Evolutionary conservation across 1,140 invertebrate genomes (phyloP), one percentile per base, ranked within the genome.

Genomic region (Pseudomyrmex concolor): DNA sequence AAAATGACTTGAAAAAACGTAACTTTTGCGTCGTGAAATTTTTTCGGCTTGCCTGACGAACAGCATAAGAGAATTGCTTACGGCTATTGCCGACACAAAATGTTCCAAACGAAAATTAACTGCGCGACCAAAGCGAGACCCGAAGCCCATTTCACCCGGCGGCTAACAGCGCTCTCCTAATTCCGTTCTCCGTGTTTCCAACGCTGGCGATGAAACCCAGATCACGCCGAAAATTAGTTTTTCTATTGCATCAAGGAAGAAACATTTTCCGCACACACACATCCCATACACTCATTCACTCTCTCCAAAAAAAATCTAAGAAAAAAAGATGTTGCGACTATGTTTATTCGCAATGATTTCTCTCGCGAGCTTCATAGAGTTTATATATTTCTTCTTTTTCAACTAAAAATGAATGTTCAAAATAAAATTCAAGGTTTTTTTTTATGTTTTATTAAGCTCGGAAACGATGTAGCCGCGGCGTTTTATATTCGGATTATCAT

Each of bases 191-290:
- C 66, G 54, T 80, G 68, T 80, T 80, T 70, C 43, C 66, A 80
- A 60, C 66, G 66, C 76, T 13, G n/a, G 55, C 76, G 76, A 80
- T 80, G 76, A 80, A 80, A 80, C 66, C 76, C 76, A 80, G 76
- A 80, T 80, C 76, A 80, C 76, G 76, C 76, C 54, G 76, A 80
- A 80, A 80, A 80, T 80, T 80, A 80, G 76, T 80, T 80, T 80
- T 80, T 80, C 76, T 71, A 83, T 77, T 34, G 73, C 72, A 74
- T 83, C 62, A 76, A 22, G 22, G 34, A 66, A 78, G 60, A 83
- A 83, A 64, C 73, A 63, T 63, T 78, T 83, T 63, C 9, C 19
- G 48, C 19, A 57, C 34, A 10, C 34, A 34, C 7, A 34, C 0
- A 34, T 34, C 34, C 5, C 34, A 2, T 2, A 25, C 25, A 25